These are phyloP conservation scores for Koerneria pararmatus DNA, from an alignment of 2,888 invertebrate species.

Conservation along the genomic window DNA sequence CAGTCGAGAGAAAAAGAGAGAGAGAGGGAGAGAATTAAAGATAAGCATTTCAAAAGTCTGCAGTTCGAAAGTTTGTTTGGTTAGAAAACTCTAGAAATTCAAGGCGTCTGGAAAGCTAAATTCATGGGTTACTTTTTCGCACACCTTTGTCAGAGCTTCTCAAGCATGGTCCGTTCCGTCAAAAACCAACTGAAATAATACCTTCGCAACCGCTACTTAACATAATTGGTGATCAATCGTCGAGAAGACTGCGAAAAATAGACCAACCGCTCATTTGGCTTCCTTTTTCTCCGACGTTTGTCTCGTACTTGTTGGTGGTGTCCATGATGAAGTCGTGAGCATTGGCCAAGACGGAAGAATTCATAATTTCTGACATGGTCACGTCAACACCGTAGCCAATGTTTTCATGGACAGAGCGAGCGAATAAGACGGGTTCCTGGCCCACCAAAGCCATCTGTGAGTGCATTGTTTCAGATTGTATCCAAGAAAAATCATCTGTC, in stretches of 20 bases:
- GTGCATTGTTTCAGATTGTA: too few species aligned
- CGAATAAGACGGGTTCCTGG: conserved; percentile 63
- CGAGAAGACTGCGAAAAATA: background rate
- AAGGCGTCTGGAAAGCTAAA: too few species aligned
- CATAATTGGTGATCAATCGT: background rate
- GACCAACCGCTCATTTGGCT: conserved; percentile 61
- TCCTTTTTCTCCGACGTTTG: conserved; percentile 63
- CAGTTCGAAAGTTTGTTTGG: too few species aligned
- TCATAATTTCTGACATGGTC: conserved; percentile 27
- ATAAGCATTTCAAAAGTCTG: too few species aligned
- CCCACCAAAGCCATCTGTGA: conserved; percentile 62
- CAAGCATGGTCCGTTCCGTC: too few species aligned
- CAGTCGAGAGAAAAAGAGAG: too few species aligned
- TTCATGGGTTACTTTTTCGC: too few species aligned
- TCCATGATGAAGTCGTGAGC: conserved; percentile 62
- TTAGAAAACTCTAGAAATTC: too few species aligned
- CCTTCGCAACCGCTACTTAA: background rate
- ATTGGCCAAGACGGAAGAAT: conserved; percentile 61
- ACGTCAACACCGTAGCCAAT: conserved; percentile 53
- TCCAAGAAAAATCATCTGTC: too few species aligned
- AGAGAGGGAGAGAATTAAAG: too few species aligned
- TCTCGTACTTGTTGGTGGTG: conserved; percentile 60
- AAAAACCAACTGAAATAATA: too few species aligned
- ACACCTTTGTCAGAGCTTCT: too few species aligned
- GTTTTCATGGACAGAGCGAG: conserved; percentile 60